phyloP scores from a whole-genome alignment of 2,888 invertebrate genomes.

The Capitulum mitella region DNA sequence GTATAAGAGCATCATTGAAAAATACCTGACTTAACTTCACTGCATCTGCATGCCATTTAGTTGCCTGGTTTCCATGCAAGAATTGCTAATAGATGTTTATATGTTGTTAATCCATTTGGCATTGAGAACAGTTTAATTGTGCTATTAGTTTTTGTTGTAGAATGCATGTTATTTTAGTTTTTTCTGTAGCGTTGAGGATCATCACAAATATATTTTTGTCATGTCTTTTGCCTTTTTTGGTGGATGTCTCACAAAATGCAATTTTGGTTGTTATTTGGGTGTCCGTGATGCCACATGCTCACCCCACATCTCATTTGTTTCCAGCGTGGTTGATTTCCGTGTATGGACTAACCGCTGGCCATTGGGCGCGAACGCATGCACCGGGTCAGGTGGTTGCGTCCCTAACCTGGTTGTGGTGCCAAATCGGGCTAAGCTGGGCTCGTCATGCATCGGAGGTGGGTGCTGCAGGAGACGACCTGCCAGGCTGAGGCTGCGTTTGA shows the following conservation, averaged over 20 bases:
- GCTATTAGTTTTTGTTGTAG: not conserved
- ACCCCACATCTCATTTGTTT: not conserved
- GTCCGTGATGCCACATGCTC: not conserved
- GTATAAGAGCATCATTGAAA: too few species aligned
- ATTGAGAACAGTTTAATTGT: not conserved
- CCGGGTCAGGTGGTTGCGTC: slow-evolving; percentile 5
- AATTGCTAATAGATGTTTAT: not conserved
- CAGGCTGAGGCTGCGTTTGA: too few species aligned
- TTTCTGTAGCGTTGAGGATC: too few species aligned
- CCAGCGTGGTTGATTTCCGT: slow-evolving; percentile 4
- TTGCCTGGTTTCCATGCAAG: not conserved
- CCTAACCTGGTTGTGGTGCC: slow-evolving; percentile 23
- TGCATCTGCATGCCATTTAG: not conserved
- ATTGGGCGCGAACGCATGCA: not conserved
- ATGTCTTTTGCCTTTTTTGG: not conserved
- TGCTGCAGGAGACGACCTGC: too few species aligned
- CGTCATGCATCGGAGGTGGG: slow-evolving; percentile 19
- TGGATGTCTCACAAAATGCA: not conserved
- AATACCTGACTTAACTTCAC: too few species aligned
- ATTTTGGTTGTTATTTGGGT: not conserved
- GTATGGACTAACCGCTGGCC: slow-evolving; percentile 3
- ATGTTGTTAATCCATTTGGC: not conserved
- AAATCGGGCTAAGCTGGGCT: not conserved
- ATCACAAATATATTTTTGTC: too few species aligned
- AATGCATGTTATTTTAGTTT: too few species aligned